Percentiles rank a stretch among this genome's conserved stretches.
phyloP scores from a whole-genome alignment of 1,140 invertebrate genomes.

The Heliothis virescens region DNA sequence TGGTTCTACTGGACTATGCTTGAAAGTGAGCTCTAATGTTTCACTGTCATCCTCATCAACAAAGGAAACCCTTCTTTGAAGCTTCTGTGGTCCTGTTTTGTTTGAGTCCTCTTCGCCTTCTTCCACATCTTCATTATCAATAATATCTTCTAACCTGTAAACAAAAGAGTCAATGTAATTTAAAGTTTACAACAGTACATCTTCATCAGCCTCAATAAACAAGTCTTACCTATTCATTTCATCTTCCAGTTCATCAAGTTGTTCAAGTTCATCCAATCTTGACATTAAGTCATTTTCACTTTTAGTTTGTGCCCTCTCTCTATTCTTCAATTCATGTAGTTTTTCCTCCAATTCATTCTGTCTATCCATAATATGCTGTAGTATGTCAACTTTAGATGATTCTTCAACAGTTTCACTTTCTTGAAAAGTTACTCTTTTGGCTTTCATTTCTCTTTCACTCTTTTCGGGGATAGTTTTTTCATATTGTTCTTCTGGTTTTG shows the following conservation, averaged over 20 bases:
- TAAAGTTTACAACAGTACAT: neutral
- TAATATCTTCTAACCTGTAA: constrained; percentile 73
- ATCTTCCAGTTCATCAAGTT: constrained; percentile 87
- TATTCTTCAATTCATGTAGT: constrained; percentile 79
- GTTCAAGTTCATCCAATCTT: constrained; percentile 86
- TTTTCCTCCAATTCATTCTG: constrained; percentile 85
- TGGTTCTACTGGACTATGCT: constrained; percentile 70
- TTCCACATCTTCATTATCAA: constrained; percentile 63
- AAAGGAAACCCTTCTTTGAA: constrained; percentile 77
- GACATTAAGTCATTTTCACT: constrained; percentile 83
- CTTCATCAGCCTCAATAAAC: neutral
- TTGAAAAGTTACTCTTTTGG: constrained; percentile 44
- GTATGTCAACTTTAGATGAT: constrained; percentile 64
- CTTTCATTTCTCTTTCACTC: constrained; percentile 22
- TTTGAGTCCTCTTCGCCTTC: constrained; percentile 55
- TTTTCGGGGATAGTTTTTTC: constrained; percentile 20
- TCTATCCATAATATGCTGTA: constrained; percentile 84
- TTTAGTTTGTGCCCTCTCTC: constrained; percentile 71
- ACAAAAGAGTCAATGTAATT: neutral
- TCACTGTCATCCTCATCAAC: constrained; percentile 75
- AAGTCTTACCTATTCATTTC: constrained; percentile 81
- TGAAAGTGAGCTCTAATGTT: constrained; percentile 77
- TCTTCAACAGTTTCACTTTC: constrained; percentile 49
- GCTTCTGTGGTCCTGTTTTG: constrained; percentile 45
- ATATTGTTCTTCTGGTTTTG: constrained; percentile 35